phyloP scores from a whole-genome alignment of 2,797 vertebrate genomes.

The Rallus crepitans region DNA sequence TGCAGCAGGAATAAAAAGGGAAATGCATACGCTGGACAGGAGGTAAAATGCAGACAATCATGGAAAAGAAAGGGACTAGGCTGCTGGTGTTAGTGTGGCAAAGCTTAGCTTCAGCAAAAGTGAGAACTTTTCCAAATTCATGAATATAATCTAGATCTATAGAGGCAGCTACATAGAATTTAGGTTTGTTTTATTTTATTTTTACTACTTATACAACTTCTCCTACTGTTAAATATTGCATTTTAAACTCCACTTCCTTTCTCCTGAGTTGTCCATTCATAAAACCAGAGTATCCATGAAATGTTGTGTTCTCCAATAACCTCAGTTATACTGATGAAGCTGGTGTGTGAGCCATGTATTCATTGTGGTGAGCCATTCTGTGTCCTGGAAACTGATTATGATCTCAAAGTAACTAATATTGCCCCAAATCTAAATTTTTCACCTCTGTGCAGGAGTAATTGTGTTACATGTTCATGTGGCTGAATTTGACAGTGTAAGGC shows the following conservation, averaged over 20 bases:
- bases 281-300: background rate
- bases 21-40: background rate
- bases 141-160: background rate
- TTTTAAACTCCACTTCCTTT: background rate
- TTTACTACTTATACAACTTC: background rate
- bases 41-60: background rate
- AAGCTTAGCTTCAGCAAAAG: background rate
- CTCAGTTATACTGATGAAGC: background rate
- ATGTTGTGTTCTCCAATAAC: accelerated
- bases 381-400: background rate
- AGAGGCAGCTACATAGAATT: background rate
- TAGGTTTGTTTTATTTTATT: background rate
- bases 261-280: background rate
- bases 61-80: background rate
- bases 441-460: background rate
- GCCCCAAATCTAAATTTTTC: background rate
- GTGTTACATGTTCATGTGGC: accelerated
- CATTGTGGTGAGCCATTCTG: background rate
- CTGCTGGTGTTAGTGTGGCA: background rate
- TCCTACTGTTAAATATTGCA: background rate
- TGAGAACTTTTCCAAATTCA: background rate
- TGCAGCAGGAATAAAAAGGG: background rate
- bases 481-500: background rate
- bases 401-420: background rate
- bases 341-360: background rate